Base-by-base conservation (phyloP, 2,888 invertebrate species). In the Dryocosmus kuriphilus region DNA sequence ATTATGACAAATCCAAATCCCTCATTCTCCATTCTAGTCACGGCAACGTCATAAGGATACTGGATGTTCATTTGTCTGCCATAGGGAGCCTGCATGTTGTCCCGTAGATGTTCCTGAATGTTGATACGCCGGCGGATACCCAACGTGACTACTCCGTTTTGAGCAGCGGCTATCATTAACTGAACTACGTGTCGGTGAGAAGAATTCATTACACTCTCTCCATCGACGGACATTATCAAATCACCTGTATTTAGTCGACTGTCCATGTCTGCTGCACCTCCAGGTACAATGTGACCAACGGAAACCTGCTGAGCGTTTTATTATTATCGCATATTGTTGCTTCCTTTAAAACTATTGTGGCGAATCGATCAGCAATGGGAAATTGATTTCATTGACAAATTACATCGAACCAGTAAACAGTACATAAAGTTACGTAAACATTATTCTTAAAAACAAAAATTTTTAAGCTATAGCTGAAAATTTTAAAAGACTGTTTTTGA, bases 1-100 rank as follows among this genome's bases (percentile, higher is more conserved):
- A 99, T 99, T 85, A 99, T 98, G 71, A 99, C 99, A 92, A 99
- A 99, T 16, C 99, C 99, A 91, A 99, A 99, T 6, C 99, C 99
- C 92, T 99, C 99, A 83, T 96, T 97, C 88, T 98, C 98, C 90
- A 95, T 95, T 74, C 98, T 93, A 80, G 96, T 96, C 1, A 99
- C 97, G 1, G 97, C 96, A 6, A 99, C 98, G 92, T 99, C 98
- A 88, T 98, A 98, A 0, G 98, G 97, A 89, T 93, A 92, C 46
- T 91, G 91, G 32, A 89, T 79, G 81, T 89, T 90, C 81, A 90
- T 87, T 27, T 89, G 88, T 67, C 90, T 86, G 30, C 81, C 83
- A 62, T 86, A 87, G 0, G 82, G 51, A 71, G 89, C 82, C 85
- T 93, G 93, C 63, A 93, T 92, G 79, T 88, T 91, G 62, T 86